Base-by-base conservation (phyloP, 1,140 invertebrate species). In the Latrodectus geometricus region DNA sequence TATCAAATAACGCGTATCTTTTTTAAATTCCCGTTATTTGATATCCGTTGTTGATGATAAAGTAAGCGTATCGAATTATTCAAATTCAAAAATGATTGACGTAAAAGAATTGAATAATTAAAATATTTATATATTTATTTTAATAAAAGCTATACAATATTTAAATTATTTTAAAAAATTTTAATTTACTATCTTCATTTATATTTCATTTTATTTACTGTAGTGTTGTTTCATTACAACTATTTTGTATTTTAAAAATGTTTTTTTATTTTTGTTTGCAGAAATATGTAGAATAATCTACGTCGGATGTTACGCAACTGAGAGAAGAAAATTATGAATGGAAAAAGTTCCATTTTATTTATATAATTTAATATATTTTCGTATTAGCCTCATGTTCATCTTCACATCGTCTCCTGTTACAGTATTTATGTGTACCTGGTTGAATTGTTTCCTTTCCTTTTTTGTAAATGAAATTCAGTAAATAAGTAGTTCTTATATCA, bases 231-330 rank as follows among this genome's bases (percentile, higher is more conserved):
- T 65, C 12, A n/a, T 15, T 35, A 35, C n/a, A 35, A 35, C 5
- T 48, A 35, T 23, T 14, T 48, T 12, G 21, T 72, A 23, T 72
- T 23, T 49, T 75, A n/a, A 23, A 49, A 5, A n/a, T 76, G n/a
- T 9, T n/a, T 66, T n/a, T n/a, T 8, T 21, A 65, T 66, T 66
- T 66, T 49, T 49, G 0, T 0, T 78, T 78, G 20, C 61, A 66
- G 61, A 68, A 78, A 76, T 17, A 65, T 21, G 56, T 78, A 78
- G 76, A 78, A 14, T 52, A 8, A 54, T 70, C 78, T 80, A 80
- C 78, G 52, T 20, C 56, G 78, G 78, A 70, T 21, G 78, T 80
- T 80, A 80, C 78, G 78, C 78, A 72, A 15, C 14, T 8, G 66
- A 66, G 66, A 66, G 66, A 66, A 80, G 21, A 70, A 70, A 61